Percentiles rank a stretch among this genome's conserved stretches.
phyloP scores from a whole-genome alignment of 2,113 vertebrate species.

The Dasyprocta punctata region DNA sequence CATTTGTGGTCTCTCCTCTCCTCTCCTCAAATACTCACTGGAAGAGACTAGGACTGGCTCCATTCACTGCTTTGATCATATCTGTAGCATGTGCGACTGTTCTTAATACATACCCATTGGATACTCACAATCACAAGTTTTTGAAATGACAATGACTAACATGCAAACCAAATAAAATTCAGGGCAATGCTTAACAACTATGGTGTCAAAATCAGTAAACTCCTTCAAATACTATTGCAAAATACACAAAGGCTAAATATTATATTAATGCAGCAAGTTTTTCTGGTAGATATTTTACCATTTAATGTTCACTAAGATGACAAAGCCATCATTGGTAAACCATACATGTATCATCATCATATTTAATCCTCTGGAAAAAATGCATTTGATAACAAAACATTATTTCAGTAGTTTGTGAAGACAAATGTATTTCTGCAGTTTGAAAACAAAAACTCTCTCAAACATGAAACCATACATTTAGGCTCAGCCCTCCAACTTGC shows the following conservation, averaged over 20 bases:
- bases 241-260: background rate
- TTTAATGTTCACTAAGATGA: conserved; percentile 7
- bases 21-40: background rate
- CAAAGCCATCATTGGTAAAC: background rate
- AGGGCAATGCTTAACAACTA: background rate
- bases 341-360: background rate
- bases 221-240: background rate
- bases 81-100: background rate
- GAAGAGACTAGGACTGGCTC: background rate
- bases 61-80: background rate
- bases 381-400: background rate
- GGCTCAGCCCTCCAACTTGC: background rate
- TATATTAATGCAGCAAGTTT: background rate
- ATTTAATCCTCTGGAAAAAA: background rate
- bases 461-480: background rate
- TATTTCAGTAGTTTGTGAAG: background rate
- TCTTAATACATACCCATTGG: background rate
- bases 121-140: background rate
- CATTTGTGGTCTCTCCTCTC: background rate
- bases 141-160: background rate
- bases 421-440: background rate
- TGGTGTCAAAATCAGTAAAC: background rate
- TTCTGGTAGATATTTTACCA: conserved; percentile 15
- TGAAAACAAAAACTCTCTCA: background rate
- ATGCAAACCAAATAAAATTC: background rate